phyloP scores from a whole-genome alignment of 2,113 vertebrate genomes.

The Vicugna pacos region DNA sequence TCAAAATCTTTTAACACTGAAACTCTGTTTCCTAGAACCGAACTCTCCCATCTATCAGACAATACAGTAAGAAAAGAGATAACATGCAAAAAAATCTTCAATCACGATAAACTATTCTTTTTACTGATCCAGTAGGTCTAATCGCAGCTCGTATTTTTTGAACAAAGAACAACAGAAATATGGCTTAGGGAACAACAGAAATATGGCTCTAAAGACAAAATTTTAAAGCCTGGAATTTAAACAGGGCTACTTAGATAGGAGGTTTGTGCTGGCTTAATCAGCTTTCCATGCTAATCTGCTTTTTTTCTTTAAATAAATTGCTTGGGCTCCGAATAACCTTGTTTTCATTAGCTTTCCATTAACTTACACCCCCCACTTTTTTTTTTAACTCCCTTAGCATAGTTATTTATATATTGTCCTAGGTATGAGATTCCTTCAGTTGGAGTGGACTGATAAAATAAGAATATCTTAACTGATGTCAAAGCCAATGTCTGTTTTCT shows the following conservation, averaged over 20 bases:
- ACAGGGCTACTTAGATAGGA: neutral
- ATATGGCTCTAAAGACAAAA: neutral
- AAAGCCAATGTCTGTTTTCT: neutral
- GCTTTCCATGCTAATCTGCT: neutral
- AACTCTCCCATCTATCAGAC: neutral
- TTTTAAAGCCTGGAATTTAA: slow-evolving; percentile 8
- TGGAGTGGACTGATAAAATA: slow-evolving; percentile 15
- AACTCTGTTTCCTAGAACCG: neutral
- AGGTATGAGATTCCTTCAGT: slow-evolving; percentile 55
- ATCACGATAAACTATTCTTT: neutral
- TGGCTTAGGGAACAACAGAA: neutral
- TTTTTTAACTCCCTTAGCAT: slow-evolving; percentile 8
- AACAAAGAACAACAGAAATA: neutral
- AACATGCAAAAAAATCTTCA: neutral
- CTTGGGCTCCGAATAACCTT: slow-evolving; percentile 57
- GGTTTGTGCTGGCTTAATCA: neutral
- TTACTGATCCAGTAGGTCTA: neutral
- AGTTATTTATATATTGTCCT: slow-evolving; percentile 56
- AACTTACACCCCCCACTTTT: neutral
- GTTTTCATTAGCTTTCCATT: slow-evolving; percentile 57
- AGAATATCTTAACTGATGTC: neutral
- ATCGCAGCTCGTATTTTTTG: neutral
- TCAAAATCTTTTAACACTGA: neutral
- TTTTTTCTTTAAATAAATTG: slow-evolving; percentile 51
- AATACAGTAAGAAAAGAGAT: neutral